Conservation (phyloP, 2,113 vertebrate species). For the Pachyramphus minor region DNA sequence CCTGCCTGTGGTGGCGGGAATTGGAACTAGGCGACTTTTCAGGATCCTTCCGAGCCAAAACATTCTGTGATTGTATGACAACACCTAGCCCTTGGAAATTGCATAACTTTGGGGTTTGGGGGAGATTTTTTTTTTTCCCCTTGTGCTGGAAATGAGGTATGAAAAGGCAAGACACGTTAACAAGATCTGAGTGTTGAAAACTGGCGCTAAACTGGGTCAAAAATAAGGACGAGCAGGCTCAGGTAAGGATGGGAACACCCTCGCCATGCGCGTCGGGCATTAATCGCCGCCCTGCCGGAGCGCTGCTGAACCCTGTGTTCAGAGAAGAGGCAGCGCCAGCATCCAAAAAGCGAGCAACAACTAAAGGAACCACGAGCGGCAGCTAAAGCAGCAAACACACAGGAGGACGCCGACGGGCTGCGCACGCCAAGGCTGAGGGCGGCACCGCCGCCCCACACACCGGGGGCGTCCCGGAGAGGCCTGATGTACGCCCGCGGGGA, state of each 20-base stretch:
- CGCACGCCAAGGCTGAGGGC: rapidly evolving
- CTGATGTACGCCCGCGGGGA: rapidly evolving
- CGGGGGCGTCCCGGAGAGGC: rapidly evolving
- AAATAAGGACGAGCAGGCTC: not conserved
- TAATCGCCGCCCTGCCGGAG: not conserved
- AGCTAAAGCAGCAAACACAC: rapidly evolving
- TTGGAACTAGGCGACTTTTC: not conserved
- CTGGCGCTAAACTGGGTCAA: not conserved
- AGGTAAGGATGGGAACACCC: not conserved
- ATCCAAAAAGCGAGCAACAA: rapidly evolving
- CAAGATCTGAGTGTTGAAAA: not conserved
- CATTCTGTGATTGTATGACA: not conserved
- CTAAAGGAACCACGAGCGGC: rapidly evolving
- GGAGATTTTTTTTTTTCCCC: rapidly evolving
- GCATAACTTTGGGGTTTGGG: not conserved
- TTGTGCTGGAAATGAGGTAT: not conserved
- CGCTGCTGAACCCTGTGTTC: rapidly evolving
- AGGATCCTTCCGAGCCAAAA: not conserved
- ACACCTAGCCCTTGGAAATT: not conserved
- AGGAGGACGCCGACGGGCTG: too few relatives aligned
- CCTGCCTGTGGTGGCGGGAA: not conserved
- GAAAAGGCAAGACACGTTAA: not conserved
- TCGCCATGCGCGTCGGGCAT: rapidly evolving
- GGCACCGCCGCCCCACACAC: rapidly evolving
- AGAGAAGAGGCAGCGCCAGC: too few relatives aligned